phyloP scores from a whole-genome alignment of 2,113 vertebrate species.

The Syrrhaptes paradoxus region DNA sequence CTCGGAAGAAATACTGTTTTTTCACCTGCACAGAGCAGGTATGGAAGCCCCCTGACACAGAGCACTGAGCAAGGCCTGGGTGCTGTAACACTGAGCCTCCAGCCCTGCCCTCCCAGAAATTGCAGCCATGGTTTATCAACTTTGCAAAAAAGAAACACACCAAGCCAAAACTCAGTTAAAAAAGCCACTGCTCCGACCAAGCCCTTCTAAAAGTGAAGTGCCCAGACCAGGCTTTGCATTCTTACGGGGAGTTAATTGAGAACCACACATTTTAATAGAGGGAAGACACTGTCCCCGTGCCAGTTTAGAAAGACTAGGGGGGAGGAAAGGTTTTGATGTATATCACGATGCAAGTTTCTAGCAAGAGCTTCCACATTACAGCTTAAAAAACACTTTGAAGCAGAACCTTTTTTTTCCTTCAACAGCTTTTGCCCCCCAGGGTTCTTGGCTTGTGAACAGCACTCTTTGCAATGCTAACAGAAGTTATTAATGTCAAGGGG shows the following conservation, averaged over 20 bases:
- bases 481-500: neutral
- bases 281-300: neutral
- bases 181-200: neutral
- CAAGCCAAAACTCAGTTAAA: neutral
- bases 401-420: neutral
- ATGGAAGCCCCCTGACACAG: fast-evolving
- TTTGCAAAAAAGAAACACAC: neutral
- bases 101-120: neutral
- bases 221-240: neutral
- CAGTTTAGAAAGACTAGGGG: neutral
- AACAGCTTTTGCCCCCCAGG: neutral
- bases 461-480: neutral
- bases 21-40: fast-evolving
- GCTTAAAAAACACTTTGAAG: neutral
- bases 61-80: too few relatives aligned
- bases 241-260: neutral
- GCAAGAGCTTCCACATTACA: neutral
- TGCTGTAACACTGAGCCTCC: neutral
- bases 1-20: neutral
- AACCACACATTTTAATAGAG: fast-evolving
- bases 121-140: fast-evolving
- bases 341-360: neutral
- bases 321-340: neutral
- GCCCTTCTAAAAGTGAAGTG: neutral
- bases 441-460: neutral